Conservation (phyloP, 2,113 vertebrate genomes). For the Nasalis larvatus region DNA sequence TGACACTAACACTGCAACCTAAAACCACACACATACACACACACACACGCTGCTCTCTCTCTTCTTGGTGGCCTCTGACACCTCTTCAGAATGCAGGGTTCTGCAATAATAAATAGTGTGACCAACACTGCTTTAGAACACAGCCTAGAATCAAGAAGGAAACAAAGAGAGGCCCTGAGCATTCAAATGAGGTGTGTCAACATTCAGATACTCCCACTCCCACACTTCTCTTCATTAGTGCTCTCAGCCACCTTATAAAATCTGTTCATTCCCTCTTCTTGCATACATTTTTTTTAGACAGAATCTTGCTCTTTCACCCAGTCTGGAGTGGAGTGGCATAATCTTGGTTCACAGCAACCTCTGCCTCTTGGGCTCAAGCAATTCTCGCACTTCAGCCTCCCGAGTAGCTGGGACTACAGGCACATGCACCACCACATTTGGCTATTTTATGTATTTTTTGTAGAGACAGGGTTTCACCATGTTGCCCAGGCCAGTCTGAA, state of each 20-base stretch:
- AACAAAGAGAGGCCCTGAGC: not conserved
- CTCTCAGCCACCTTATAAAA: not conserved
- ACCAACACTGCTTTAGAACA: not conserved
- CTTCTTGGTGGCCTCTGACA: not conserved
- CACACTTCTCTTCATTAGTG: not conserved
- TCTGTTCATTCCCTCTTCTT: not conserved
- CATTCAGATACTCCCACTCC: not conserved
- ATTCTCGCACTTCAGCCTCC: no score
- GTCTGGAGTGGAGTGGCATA: no score
- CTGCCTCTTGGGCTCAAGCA: no score
- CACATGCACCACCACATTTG: no score
- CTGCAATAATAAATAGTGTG: not conserved
- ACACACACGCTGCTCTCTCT: not conserved
- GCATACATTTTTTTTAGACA: not conserved
- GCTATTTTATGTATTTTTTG: no score
- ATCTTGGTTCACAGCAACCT: no score
- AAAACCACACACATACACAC: not conserved
- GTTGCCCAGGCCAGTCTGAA: no score
- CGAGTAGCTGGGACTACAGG: no score
- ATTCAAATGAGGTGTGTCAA: not conserved
- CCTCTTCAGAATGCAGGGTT: not conserved
- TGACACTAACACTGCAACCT: not conserved
- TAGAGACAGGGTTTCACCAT: no score
- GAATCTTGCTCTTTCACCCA: no score
- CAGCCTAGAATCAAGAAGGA: not conserved